phyloP scores from a whole-genome alignment of 2,113 vertebrate genomes.

The Callaeas wilsoni region DNA sequence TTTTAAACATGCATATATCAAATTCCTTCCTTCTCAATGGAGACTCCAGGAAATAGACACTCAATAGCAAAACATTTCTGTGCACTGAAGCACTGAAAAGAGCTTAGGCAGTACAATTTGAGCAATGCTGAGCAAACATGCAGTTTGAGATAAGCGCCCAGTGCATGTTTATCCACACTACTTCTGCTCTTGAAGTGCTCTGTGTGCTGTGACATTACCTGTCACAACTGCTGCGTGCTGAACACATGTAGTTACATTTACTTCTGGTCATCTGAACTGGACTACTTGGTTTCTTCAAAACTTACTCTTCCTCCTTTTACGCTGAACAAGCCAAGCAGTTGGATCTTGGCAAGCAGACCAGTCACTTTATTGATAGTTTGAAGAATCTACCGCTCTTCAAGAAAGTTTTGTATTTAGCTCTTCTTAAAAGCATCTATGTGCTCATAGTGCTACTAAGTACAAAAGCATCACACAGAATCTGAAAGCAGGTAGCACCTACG shows the following conservation, averaged over 20 bases:
- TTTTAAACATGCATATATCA: not conserved
- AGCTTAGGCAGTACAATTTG: not conserved
- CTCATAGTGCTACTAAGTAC: not conserved
- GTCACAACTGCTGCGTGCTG: not conserved
- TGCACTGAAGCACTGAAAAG: not conserved
- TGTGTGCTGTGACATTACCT: not conserved
- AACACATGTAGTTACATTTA: not conserved
- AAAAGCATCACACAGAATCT: not conserved
- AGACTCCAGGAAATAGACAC: not conserved
- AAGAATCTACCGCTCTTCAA: not conserved
- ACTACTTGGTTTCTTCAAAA: not conserved
- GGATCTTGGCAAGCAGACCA: not conserved
- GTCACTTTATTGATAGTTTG: not conserved
- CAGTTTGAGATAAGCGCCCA: not conserved
- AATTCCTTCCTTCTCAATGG: slow-evolving; percentile 19
- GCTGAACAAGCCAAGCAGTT: not conserved
- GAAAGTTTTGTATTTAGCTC: not conserved
- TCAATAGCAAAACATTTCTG: not conserved
- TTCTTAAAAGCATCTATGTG: not conserved
- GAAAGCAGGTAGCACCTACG: not conserved
- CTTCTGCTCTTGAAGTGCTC: not conserved
- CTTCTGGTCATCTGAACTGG: not conserved
- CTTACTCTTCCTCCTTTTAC: not conserved
- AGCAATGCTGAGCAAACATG: not conserved
- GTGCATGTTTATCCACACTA: not conserved